Percentiles rank a stretch among this genome's conserved stretches.
These are phyloP conservation scores for Drosophila carrolli DNA, from an alignment of 1,140 invertebrate species.

Conservation along the genomic window DNA sequence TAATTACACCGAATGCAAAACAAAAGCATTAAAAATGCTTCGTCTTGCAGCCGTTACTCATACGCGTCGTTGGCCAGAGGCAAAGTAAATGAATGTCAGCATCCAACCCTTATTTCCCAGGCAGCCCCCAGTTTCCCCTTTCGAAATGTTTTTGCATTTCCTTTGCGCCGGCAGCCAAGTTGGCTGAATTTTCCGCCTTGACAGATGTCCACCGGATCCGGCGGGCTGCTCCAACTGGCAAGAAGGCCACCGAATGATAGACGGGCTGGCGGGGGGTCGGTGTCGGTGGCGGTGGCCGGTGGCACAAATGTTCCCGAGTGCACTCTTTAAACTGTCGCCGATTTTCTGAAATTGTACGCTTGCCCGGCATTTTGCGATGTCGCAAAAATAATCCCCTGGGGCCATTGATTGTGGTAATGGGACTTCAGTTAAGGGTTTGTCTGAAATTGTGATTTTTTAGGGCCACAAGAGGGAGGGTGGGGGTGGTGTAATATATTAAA, in stretches of 20 bases:
- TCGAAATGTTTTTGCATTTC: constrained; percentile 32
- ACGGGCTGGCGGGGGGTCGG: constrained; percentile 10
- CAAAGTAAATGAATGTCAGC: constrained; percentile 74
- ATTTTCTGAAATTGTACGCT: constrained; percentile 36
- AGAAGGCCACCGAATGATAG: constrained; percentile 13
- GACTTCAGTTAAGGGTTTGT: constrained; percentile 19
- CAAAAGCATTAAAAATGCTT: constrained; percentile 69
- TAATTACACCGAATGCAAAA: constrained; percentile 72
- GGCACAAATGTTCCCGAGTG: constrained; percentile 25
- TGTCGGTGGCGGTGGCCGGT: too few species aligned
- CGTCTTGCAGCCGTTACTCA: constrained; percentile 56
- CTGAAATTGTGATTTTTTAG: constrained; percentile 4
- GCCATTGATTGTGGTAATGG: constrained; percentile 44
- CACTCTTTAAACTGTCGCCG: constrained; percentile 34
- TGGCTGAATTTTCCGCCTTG: constrained; percentile 38
- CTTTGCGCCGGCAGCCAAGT: constrained; percentile 26
- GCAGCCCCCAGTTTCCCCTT: constrained; percentile 14
- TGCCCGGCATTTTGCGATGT: constrained; percentile 14
- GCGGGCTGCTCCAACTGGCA: constrained; percentile 27
- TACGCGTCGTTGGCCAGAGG: constrained; percentile 62
- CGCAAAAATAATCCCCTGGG: constrained; percentile 39
- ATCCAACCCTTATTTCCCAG: not conserved
- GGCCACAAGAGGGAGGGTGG: not conserved
- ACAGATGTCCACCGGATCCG: constrained; percentile 44
- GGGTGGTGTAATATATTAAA: not conserved